phyloP scores from a whole-genome alignment of 2,797 vertebrate genomes.

The Pipistrellus pipistrellus region DNA sequence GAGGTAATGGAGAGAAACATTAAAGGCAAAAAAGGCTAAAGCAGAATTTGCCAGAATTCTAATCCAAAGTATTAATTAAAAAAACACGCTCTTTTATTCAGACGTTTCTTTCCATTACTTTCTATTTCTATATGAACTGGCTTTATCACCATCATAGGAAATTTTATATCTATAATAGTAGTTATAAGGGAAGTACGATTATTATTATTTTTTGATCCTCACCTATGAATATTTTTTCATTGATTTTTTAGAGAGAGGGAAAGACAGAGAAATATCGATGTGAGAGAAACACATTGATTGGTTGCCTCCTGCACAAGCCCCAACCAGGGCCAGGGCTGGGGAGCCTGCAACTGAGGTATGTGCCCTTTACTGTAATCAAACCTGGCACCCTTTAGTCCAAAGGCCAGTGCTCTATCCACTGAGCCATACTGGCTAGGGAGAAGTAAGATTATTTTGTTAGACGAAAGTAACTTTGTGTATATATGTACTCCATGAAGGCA shows the following conservation, averaged over 20 bases:
- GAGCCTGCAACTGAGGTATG: no score
- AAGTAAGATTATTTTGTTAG: slow-evolving; percentile 7
- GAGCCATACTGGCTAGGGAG: no score
- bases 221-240: no score
- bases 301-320: no score
- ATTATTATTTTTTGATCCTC: background rate
- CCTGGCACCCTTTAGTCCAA: no score
- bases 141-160: background rate
- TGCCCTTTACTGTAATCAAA: no score
- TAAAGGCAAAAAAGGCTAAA: background rate
- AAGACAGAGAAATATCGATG: no score
- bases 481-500: background rate
- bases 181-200: background rate
- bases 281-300: no score
- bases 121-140: background rate
- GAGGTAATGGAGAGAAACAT: background rate
- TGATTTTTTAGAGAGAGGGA: no score
- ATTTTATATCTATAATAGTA: background rate
- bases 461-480: background rate
- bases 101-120: background rate
- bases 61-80: slow-evolving; percentile 3
- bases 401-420: no score
- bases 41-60: slow-evolving; percentile 48
- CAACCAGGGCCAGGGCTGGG: no score
- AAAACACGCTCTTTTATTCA: background rate